phyloP scores from a whole-genome alignment of 1,140 invertebrate species.

The Oscheius sp. region DNA sequence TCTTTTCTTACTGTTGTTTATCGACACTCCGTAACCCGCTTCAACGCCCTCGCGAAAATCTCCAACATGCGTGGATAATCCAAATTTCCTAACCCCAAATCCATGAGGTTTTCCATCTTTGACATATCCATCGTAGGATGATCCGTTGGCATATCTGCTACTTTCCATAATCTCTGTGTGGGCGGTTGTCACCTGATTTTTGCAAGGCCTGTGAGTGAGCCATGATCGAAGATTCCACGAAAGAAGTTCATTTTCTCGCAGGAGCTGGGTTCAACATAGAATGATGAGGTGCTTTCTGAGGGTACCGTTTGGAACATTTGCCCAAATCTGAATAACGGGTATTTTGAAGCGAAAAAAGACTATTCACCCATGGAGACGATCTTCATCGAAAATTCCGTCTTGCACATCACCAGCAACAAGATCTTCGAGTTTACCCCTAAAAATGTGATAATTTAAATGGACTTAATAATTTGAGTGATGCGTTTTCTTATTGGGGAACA shows the following conservation, averaged over 20 bases:
- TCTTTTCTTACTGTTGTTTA: background rate
- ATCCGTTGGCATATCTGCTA: background rate
- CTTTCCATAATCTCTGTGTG: background rate
- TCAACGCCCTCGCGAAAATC: background rate
- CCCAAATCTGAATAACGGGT: background rate
- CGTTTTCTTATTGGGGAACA: too few relatives aligned
- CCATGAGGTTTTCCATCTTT: background rate
- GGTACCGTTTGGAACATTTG: background rate
- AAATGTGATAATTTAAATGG: background rate
- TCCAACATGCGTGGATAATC: background rate
- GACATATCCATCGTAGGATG: background rate
- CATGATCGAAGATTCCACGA: conserved; percentile 7
- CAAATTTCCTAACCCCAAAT: conserved; percentile 1
- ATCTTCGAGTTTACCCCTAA: background rate
- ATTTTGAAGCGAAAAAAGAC: too few relatives aligned
- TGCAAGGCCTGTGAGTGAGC: background rate
- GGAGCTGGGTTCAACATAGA: background rate
- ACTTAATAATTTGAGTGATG: too few relatives aligned
- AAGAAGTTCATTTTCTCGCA: background rate
- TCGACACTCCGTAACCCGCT: background rate
- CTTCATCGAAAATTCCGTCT: background rate
- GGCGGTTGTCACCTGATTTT: background rate
- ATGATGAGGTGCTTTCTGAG: background rate
- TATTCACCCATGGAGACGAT: background rate
- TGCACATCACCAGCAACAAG: background rate